These are phyloP conservation scores for Dissostichus mawsoni DNA, from an alignment of 2,113 vertebrate genomes.

Conservation along the genomic window DNA sequence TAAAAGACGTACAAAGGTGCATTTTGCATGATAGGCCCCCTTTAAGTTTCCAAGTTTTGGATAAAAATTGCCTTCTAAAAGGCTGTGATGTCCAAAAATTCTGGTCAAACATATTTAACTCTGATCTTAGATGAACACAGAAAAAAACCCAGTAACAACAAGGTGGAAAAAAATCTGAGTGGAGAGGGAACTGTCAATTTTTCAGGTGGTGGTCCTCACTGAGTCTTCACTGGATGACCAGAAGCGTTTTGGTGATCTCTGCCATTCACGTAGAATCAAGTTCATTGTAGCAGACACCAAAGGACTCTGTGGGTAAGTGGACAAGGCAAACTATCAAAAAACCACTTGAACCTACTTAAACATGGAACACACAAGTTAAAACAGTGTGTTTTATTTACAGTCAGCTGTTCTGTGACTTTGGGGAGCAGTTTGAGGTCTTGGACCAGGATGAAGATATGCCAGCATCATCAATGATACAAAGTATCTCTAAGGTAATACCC, in stretches of 20 bases:
- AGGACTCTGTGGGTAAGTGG: conserved; percentile 91
- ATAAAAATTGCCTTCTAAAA: neutral
- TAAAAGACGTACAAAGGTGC: too few relatives aligned
- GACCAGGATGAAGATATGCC: conserved; percentile 84
- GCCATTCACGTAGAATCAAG: conserved; percentile 81
- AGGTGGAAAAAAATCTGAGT: neutral
- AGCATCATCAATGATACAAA: conserved; percentile 67
- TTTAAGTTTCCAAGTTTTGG: neutral
- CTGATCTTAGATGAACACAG: neutral
- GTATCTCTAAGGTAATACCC: conserved; percentile 86
- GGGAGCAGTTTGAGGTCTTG: conserved; percentile 82
- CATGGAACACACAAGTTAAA: neutral
- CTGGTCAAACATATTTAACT: neutral
- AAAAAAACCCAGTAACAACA: too few relatives aligned
- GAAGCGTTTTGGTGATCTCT: conserved; percentile 82
- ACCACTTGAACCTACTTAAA: neutral
- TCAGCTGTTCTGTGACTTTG: conserved; percentile 95
- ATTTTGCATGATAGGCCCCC: too few relatives aligned
- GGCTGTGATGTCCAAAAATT: neutral
- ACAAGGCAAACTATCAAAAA: neutral
- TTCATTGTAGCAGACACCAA: conserved; percentile 88
- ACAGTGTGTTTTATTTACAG: conserved; percentile 73
- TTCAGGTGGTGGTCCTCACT: conserved; percentile 91
- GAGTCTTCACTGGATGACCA: conserved; percentile 89
- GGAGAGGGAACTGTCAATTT: neutral